These are phyloP conservation scores for Ricordea florida DNA, from an alignment of 92 coral and sea anemone genomes.

Conservation along the genomic window DNA sequence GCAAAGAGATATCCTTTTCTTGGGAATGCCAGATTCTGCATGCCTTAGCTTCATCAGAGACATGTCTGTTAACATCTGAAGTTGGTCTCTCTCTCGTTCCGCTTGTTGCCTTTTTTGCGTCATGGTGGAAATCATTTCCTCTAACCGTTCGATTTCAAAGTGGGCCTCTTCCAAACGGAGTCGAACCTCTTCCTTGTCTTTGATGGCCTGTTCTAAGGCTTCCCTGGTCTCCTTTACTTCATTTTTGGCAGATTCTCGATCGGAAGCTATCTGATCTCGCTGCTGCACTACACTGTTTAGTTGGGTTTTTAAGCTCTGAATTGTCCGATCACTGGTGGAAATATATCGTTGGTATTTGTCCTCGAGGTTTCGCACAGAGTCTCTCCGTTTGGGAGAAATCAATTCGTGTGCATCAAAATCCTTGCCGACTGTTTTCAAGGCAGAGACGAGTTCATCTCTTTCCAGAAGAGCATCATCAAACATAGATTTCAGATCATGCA, in stretches of 20 bases:
- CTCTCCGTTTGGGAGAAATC: conserved; percentile 47
- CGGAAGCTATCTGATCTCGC: conserved; percentile 58
- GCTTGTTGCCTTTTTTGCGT: conserved; percentile 72
- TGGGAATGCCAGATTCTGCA: conserved; percentile 66
- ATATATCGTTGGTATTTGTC: conserved; percentile 76
- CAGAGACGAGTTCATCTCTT: conserved; percentile 76
- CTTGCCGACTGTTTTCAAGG: conserved; percentile 74
- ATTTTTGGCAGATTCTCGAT: conserved; percentile 48
- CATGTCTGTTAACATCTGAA: conserved; percentile 83
- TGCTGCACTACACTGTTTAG: conserved; percentile 64
- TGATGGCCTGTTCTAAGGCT: conserved; percentile 59
- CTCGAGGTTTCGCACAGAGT: conserved; percentile 72
- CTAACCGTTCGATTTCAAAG: conserved; percentile 80
- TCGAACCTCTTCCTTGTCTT: conserved; percentile 63
- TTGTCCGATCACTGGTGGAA: conserved; percentile 82
- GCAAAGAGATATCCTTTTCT: conserved; percentile 73
- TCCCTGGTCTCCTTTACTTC: conserved; percentile 59
- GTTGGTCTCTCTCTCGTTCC: conserved; percentile 86
- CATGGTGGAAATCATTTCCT: conserved; percentile 74
- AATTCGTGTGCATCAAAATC: conserved; percentile 40
- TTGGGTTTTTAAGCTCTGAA: conserved; percentile 80
- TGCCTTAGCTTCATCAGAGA: conserved; percentile 86
- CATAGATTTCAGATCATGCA: conserved; percentile 69
- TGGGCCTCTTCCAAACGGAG: conserved; percentile 76
- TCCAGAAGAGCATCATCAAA: conserved; percentile 78